Percentiles rank a stretch among this genome's conserved stretches.
These are phyloP conservation scores for Solea senegalensis DNA, from an alignment of 2,113 vertebrate species.

Conservation along the genomic window DNA sequence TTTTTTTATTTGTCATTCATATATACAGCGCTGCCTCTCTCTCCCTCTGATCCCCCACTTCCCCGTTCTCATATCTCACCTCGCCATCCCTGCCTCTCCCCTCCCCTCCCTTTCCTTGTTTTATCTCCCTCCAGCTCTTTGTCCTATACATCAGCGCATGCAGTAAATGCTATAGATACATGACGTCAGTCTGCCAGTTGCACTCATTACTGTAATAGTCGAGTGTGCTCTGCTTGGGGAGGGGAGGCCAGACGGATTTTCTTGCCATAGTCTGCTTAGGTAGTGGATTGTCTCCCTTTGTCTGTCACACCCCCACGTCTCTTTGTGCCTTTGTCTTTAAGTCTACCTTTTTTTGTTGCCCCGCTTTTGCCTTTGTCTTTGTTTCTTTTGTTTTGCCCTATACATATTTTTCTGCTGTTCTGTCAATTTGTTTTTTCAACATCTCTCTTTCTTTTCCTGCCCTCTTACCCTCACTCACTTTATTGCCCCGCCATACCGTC, in stretches of 20 bases:
- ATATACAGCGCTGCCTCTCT: constrained; percentile 2
- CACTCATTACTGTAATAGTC: constrained; percentile 73
- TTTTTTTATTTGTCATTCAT: constrained; percentile 29
- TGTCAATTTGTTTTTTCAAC: neutral
- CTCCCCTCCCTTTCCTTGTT: neutral
- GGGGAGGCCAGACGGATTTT: constrained; percentile 56
- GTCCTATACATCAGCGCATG: constrained; percentile 63
- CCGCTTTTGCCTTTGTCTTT: constrained; percentile 35
- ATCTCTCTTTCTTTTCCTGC: neutral
- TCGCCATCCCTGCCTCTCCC: constrained; percentile 3
- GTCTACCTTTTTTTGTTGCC: constrained; percentile 48
- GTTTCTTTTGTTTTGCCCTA: constrained; percentile 31
- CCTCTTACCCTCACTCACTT: neutral
- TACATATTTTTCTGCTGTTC: constrained; percentile 3
- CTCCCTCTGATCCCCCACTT: neutral
- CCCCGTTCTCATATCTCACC: neutral
- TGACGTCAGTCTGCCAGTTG: constrained; percentile 68
- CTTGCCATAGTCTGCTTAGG: constrained; percentile 55
- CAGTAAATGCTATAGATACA: constrained; percentile 67
- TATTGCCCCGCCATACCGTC: neutral
- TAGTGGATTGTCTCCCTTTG: constrained; percentile 66
- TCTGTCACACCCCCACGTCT: constrained; percentile 46
- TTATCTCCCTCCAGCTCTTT: constrained; percentile 56
- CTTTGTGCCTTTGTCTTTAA: constrained; percentile 48
- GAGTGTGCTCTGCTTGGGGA: constrained; percentile 30